These are phyloP conservation scores for Lipophrys pholis DNA, from an alignment of 2,113 vertebrate species.

Conservation along the genomic window DNA sequence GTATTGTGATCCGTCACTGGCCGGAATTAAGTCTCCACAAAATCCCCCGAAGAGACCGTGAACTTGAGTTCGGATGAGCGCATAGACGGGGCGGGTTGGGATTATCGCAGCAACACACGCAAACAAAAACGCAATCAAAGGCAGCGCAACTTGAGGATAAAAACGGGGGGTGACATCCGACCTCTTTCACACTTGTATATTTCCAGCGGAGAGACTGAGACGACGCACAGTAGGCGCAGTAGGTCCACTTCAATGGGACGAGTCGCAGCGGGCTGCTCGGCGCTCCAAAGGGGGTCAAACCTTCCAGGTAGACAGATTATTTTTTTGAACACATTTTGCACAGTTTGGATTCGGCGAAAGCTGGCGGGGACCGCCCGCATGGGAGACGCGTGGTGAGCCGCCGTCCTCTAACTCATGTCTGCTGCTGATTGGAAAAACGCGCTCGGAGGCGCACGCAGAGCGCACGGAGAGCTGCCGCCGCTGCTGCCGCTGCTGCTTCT, in stretches of 20 bases:
- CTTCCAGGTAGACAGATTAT: slow-evolving; percentile 2
- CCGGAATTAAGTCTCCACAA: slow-evolving; percentile 49
- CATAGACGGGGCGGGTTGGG: slow-evolving; percentile 10
- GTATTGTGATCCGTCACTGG: slow-evolving; percentile 42
- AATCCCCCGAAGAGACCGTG: slow-evolving; percentile 44
- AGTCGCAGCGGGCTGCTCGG: slow-evolving; percentile 19
- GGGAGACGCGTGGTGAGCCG: background rate
- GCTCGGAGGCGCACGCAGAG: slow-evolving; percentile 49
- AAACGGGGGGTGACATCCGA: slow-evolving; percentile 43
- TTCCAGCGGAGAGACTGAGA: slow-evolving; percentile 47
- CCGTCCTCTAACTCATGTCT: slow-evolving; percentile 41
- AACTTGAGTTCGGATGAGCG: slow-evolving; percentile 47
- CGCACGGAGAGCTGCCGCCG: slow-evolving; percentile 37
- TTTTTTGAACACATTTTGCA: background rate
- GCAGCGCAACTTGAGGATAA: slow-evolving; percentile 19
- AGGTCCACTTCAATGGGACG: slow-evolving; percentile 50
- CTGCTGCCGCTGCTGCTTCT: slow-evolving; percentile 1
- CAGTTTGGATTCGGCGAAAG: background rate
- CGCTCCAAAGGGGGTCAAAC: slow-evolving; percentile 14
- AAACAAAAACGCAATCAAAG: slow-evolving; percentile 17
- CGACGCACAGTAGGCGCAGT: background rate
- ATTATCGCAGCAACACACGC: slow-evolving; percentile 19
- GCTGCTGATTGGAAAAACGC: slow-evolving; percentile 34
- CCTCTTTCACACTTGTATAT: slow-evolving; percentile 37
- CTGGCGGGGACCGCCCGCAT: background rate